Percentiles rank a stretch among this genome's conserved stretches.
Evolutionary conservation across 2,797 vertebrate species (phyloP).

Genomic region (Aldrovandia affinis): DNA sequence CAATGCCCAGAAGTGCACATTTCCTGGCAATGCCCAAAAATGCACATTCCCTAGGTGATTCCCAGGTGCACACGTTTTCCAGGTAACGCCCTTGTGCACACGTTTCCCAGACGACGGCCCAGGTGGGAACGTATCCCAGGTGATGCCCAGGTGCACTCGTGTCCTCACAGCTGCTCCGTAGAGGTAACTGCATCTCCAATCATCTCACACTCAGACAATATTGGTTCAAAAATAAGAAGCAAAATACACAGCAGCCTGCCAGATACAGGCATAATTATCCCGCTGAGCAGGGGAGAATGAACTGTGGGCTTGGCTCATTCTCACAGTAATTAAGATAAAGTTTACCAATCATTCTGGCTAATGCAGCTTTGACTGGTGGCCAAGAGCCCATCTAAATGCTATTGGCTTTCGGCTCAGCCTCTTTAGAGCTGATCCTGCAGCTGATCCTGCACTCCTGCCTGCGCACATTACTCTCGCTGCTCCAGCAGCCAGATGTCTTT

Average conservation of each 20-base stretch:
- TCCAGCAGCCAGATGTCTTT: constrained; percentile 77
- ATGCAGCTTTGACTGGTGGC: constrained; percentile 70
- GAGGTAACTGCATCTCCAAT: constrained; percentile 54
- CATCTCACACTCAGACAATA: constrained; percentile 60
- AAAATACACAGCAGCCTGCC: constrained; percentile 48
- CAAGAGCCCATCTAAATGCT: constrained; percentile 68
- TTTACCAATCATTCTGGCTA: constrained; percentile 76
- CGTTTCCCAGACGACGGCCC: too few species aligned
- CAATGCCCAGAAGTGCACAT: too few species aligned
- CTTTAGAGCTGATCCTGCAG: constrained; percentile 57
- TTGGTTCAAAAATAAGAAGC: constrained; percentile 64
- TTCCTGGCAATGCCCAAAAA: too few species aligned
- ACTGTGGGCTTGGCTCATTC: constrained; percentile 72
- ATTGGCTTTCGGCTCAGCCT: constrained; percentile 60
- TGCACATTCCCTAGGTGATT: too few species aligned
- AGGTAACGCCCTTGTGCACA: too few species aligned
- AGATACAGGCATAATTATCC: constrained; percentile 65
- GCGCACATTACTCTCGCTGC: constrained; percentile 66
- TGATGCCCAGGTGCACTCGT: too few species aligned
- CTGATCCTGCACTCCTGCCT: constrained; percentile 55
- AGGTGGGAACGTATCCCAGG: too few species aligned
- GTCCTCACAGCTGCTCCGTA: too few species aligned
- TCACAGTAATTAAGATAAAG: constrained; percentile 83
- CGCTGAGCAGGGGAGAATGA: constrained; percentile 67
- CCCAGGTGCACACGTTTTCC: too few species aligned